Percentiles rank a stretch among this genome's conserved stretches.
Conservation (phyloP, 2,888 invertebrate species). For the Steinernema scapterisci region DNA sequence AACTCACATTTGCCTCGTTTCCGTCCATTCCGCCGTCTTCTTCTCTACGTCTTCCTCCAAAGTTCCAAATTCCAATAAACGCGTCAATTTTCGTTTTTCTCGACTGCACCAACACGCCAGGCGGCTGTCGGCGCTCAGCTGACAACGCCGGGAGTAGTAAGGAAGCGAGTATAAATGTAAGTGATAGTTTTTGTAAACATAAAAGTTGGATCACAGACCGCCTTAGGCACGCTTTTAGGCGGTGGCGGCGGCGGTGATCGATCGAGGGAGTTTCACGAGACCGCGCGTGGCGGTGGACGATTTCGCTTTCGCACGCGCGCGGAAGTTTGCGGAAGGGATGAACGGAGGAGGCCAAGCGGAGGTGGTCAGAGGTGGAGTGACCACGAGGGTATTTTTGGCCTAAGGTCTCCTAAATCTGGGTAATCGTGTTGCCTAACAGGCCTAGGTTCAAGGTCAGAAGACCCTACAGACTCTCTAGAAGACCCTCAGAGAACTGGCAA, state of each 20-base stretch:
- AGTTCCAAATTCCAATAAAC: conserved; percentile 11
- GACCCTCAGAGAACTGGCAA: no score
- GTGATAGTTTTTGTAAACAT: conserved; percentile 29
- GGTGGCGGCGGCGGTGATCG: neutral
- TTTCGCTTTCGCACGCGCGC: conserved; percentile 23
- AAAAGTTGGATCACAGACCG: conserved; percentile 28
- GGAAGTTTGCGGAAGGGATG: conserved; percentile 16
- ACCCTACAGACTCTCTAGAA: no score
- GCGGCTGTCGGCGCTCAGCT: no score
- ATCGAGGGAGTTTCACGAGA: neutral
- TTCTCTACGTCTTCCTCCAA: neutral
- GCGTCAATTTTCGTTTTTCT: neutral
- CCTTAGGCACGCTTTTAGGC: neutral
- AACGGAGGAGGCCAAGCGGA: neutral
- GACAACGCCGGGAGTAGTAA: neutral
- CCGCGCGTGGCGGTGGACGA: neutral
- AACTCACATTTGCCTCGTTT: neutral
- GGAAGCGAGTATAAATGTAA: no score
- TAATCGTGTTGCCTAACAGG: no score
- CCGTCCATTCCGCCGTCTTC: neutral
- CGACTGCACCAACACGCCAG: neutral
- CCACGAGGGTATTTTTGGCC: neutral
- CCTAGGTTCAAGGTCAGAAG: no score
- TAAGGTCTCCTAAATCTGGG: no score
- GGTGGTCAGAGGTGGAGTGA: neutral